Conservation (phyloP, 1,140 invertebrate genomes). For the Papilio aristodemus region DNA sequence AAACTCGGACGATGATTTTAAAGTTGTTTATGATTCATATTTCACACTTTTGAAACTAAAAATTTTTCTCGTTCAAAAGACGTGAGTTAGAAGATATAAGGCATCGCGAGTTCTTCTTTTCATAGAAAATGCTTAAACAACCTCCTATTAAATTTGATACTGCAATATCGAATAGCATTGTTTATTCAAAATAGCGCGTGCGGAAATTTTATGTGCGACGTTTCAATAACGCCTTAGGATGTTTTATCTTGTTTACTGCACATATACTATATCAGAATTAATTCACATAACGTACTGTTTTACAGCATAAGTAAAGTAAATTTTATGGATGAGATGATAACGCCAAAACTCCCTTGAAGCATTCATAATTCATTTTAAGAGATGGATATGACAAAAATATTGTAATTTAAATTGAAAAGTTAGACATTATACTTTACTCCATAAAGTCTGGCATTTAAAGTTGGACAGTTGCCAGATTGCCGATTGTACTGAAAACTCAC, state of each 20-base stretch:
- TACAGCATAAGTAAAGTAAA: too few species aligned
- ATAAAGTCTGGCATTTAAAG: neutral
- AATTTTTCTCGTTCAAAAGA: neutral
- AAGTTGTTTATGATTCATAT: too few species aligned
- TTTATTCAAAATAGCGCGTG: conserved; percentile 15
- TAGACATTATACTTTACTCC: neutral
- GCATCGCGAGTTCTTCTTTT: neutral
- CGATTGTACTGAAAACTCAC: conserved; percentile 1
- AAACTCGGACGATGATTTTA: too few species aligned
- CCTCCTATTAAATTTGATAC: conserved; percentile 17
- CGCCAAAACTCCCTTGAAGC: too few species aligned
- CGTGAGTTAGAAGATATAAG: neutral
- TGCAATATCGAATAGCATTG: conserved; percentile 1
- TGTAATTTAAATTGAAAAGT: neutral
- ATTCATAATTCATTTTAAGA: too few species aligned
- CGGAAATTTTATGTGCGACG: neutral
- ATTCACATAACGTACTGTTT: neutral
- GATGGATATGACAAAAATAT: too few species aligned
- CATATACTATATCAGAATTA: neutral
- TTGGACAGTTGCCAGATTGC: neutral
- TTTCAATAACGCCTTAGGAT: conserved; percentile 2
- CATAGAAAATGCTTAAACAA: neutral
- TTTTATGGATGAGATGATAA: too few species aligned
- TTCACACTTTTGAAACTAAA: too few species aligned
- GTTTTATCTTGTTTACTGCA: conserved; percentile 7